phyloP scores from a whole-genome alignment of 2,113 vertebrate genomes.

The Atlantisia rogersi region DNA sequence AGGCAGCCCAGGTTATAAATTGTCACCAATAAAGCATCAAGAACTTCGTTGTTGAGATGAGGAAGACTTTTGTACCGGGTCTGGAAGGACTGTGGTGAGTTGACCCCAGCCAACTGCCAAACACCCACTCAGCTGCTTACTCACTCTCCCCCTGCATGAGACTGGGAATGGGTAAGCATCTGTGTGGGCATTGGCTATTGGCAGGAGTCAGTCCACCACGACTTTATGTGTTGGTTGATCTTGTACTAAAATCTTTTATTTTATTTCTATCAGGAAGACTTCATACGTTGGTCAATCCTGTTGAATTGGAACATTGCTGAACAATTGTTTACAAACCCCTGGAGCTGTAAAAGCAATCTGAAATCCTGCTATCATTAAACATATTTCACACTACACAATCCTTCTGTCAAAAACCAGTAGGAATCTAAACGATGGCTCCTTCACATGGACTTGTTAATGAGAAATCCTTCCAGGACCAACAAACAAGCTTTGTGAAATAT shows the following conservation, averaged over 20 bases:
- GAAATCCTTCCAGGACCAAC: background rate
- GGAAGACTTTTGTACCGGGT: background rate
- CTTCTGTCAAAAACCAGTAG: background rate
- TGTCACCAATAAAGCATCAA: background rate
- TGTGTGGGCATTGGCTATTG: background rate
- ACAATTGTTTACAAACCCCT: background rate
- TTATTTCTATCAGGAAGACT: background rate
- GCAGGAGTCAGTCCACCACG: background rate
- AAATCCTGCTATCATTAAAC: background rate
- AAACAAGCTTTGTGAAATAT: background rate
- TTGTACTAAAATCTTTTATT: background rate
- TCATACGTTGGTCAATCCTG: background rate
- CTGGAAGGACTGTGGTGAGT: background rate
- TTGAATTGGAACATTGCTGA: background rate
- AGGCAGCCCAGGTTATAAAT: background rate
- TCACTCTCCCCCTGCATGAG: fast-evolving
- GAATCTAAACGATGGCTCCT: background rate
- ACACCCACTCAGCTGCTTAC: background rate
- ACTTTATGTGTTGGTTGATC: background rate
- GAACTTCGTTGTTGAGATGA: background rate
- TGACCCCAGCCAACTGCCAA: background rate
- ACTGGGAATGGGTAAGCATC: background rate
- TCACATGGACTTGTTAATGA: background rate
- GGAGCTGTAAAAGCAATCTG: background rate
- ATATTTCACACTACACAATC: background rate